Evolutionary conservation across 2,797 vertebrate species (phyloP).

Genomic region (Synaphobranchus kaupii): DNA sequence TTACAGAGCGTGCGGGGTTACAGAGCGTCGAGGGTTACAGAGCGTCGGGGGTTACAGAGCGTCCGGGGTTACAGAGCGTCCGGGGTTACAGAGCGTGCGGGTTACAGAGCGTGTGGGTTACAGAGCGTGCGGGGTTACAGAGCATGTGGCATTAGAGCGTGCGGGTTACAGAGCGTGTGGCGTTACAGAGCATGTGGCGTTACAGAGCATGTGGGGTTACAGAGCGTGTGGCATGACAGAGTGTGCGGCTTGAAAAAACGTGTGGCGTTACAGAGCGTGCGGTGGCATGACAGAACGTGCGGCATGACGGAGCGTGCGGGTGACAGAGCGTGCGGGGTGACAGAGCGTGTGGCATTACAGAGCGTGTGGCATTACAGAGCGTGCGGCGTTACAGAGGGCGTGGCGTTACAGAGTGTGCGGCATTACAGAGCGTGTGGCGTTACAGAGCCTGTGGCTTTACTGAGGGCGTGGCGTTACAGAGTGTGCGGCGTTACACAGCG

Average conservation of each 20-base stretch:
- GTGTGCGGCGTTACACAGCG: too few relatives aligned
- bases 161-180: background rate
- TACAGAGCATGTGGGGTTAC: background rate
- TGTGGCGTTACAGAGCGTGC: background rate
- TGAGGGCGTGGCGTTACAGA: background rate
- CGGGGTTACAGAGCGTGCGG: too few relatives aligned
- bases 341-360: background rate
- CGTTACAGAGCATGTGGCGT: too few relatives aligned
- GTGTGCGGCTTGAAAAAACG: background rate
- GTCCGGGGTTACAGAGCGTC: too few relatives aligned
- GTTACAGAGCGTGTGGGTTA: too few relatives aligned
- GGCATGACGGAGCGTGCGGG: too few relatives aligned
- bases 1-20: too few relatives aligned
- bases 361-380: background rate
- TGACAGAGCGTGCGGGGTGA: too few relatives aligned
- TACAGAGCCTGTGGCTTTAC: background rate
- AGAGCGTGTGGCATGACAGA: background rate
- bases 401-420: background rate
- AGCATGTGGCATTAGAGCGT: too few relatives aligned
- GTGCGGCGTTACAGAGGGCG: background rate
- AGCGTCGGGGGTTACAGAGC: too few relatives aligned
- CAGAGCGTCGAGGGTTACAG: too few relatives aligned
- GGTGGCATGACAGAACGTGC: background rate
- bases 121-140: too few relatives aligned
- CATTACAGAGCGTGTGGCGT: background rate